These are phyloP conservation scores for Hypsopygia costalis DNA, from an alignment of 2,888 invertebrate genomes.

Conservation along the genomic window DNA sequence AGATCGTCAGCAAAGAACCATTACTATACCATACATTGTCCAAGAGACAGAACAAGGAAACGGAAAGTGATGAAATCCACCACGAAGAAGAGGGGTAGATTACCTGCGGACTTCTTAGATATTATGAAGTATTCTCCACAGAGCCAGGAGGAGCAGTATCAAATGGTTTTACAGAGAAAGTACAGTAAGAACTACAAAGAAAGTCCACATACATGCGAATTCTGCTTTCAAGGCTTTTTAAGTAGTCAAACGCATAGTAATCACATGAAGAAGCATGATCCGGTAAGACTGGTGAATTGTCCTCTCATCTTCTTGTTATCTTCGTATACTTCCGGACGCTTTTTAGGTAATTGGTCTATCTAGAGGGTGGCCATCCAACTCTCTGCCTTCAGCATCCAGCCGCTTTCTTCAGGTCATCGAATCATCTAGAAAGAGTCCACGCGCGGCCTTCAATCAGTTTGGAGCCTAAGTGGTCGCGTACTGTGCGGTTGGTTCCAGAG, in stretches of 20 bases:
- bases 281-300: too few species aligned
- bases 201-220: not conserved
- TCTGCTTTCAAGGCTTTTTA: not conserved
- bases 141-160: not conserved
- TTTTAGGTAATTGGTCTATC: too few species aligned
- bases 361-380: too few species aligned
- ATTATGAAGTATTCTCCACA: not conserved
- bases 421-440: too few species aligned
- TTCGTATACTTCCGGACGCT: too few species aligned
- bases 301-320: too few species aligned
- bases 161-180: not conserved
- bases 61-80: not conserved
- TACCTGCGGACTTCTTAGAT: not conserved
- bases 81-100: too few species aligned
- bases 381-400: too few species aligned
- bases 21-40: not conserved
- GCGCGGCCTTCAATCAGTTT: too few species aligned
- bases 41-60: not conserved
- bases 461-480: too few species aligned
- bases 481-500: too few species aligned
- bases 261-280: conserved; percentile 3
- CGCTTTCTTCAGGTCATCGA: too few species aligned
- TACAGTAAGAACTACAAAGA: not conserved
- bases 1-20: not conserved
- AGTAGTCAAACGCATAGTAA: not conserved